A percentile compares a stretch with the other conserved stretches of the same genome.
Conservation (phyloP, 1,140 invertebrate genomes). For the Caerostris extrusa region DNA sequence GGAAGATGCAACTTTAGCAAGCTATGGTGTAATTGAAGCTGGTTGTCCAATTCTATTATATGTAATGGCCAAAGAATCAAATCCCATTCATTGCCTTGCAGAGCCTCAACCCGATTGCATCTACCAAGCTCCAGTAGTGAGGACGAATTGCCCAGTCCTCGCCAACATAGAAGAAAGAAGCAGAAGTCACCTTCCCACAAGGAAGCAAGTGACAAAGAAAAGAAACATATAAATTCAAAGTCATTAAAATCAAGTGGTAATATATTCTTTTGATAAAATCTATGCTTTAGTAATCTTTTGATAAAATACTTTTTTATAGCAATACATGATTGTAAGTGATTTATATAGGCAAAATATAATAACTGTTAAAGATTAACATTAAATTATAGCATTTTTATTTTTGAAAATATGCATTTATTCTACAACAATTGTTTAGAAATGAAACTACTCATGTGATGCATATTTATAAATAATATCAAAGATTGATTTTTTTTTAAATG, state of each 20-base stretch:
- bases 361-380: no score
- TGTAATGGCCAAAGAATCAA: slow-evolving; percentile 71
- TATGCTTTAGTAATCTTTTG: no score
- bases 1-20: slow-evolving; percentile 84
- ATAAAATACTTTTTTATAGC: no score
- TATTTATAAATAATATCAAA: no score
- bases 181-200: neutral
- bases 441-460: no score
- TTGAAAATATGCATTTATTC: no score
- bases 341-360: no score
- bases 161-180: neutral
- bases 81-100: slow-evolving; percentile 21
- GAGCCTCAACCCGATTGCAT: neutral
- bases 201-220: neutral
- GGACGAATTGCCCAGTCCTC: neutral
- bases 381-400: no score
- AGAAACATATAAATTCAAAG: neutral
- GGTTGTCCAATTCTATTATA: slow-evolving; percentile 87
- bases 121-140: neutral
- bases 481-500: no score
- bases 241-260: neutral
- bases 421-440: no score
- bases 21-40: slow-evolving; percentile 82
- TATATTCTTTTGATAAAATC: neutral
- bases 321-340: no score